Conservation (phyloP, 1,140 invertebrate genomes). For the Drosophila baimaii region DNA sequence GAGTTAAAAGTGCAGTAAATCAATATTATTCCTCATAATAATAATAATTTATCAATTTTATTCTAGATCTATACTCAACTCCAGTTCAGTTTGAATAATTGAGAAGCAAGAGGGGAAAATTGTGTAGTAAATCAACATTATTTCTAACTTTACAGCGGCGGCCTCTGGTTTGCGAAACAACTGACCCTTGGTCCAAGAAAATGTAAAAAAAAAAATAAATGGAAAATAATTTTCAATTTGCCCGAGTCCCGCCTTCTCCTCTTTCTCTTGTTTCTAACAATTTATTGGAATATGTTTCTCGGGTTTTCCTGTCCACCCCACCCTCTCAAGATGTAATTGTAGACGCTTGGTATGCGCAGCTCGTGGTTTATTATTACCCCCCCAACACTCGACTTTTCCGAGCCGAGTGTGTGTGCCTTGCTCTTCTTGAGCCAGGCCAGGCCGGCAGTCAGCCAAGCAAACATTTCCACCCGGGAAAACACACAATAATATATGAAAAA, state of each 20-base stretch:
- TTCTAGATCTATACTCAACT: not conserved
- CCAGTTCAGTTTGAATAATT: not conserved
- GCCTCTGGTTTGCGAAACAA: conserved; percentile 8
- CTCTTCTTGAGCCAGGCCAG: conserved; percentile 61
- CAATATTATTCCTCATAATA: no score
- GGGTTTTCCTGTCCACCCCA: conserved; percentile 16
- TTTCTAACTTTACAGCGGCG: conserved; percentile 40
- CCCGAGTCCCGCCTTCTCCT: conserved; percentile 1
- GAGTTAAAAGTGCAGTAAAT: no score
- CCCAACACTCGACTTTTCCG: conserved; percentile 9
- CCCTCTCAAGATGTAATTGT: conserved; percentile 58
- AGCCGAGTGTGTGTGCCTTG: conserved; percentile 57
- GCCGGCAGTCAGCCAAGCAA: conserved; percentile 68
- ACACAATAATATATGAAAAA: conserved; percentile 55
- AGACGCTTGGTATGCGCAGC: conserved; percentile 74
- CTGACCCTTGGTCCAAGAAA: conserved; percentile 35
- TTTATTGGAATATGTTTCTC: conserved; percentile 48
- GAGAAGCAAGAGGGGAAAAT: not conserved
- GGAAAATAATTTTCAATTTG: conserved; percentile 78
- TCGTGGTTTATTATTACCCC: conserved; percentile 73
- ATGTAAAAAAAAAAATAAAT: conserved; percentile 37
- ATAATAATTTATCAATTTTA: no score
- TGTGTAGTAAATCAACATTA: conserved; percentile 49
- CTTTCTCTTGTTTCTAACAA: conserved; percentile 1
- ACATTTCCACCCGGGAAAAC: conserved; percentile 73